phyloP scores from a whole-genome alignment of 2,113 vertebrate genomes.

The Thymallus thymallus region DNA sequence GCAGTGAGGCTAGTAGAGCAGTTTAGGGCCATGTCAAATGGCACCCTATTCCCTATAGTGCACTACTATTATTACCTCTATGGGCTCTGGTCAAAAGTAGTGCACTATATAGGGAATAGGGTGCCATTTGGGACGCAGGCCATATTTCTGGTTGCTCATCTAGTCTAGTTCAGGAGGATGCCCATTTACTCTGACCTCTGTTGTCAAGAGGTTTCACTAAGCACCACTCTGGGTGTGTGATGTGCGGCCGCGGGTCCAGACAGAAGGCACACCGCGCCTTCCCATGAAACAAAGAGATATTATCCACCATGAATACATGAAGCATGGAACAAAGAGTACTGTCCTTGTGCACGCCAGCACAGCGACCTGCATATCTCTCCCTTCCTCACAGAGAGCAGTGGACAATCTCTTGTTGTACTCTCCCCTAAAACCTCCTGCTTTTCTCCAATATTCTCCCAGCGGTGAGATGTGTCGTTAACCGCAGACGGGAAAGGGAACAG shows the following conservation, averaged over 20 bases:
- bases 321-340: neutral
- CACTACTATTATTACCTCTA: too few species aligned
- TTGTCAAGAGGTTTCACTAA: constrained; percentile 1
- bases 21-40: too few species aligned
- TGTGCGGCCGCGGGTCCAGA: neutral
- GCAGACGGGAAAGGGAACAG: constrained; percentile 21
- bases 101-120: too few species aligned
- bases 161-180: too few species aligned
- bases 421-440: constrained; percentile 14
- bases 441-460: constrained; percentile 24
- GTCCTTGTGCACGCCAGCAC: constrained; percentile 43
- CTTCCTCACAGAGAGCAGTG: constrained; percentile 33
- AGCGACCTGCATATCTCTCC: constrained; percentile 30
- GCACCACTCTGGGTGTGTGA: neutral
- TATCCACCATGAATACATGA: constrained; percentile 3
- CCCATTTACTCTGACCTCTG: constrained; percentile 5
- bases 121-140: too few species aligned
- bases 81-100: too few species aligned
- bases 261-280: neutral
- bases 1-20: neutral
- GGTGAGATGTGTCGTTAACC: constrained; percentile 24
- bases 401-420: constrained; percentile 21
- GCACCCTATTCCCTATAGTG: too few species aligned
- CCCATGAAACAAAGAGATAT: constrained; percentile 5
- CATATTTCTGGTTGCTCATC: neutral